Conservation (phyloP, 1,140 invertebrate genomes). For the Drosophila aff. region DNA sequence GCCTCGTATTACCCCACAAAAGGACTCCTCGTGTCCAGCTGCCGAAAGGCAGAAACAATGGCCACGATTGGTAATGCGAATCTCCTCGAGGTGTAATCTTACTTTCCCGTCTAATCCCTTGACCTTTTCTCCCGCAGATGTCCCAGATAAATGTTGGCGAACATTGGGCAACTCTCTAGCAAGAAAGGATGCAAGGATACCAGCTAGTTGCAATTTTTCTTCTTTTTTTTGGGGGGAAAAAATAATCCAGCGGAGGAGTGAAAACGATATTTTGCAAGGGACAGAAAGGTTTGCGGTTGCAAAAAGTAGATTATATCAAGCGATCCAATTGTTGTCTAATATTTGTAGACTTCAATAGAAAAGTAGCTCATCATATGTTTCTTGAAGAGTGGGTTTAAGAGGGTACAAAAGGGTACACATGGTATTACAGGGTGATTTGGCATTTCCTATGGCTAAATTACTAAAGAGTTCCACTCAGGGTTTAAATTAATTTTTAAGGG, state of each 20-base stretch:
- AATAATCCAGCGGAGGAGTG: constrained; percentile 3
- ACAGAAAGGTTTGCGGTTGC: constrained; percentile 29
- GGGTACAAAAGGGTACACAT: constrained; percentile 13
- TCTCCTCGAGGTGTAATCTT: constrained; percentile 54
- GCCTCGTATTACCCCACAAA: constrained; percentile 41
- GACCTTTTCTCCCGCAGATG: constrained; percentile 68
- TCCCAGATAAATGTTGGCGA: constrained; percentile 53
- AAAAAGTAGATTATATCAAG: constrained; percentile 45
- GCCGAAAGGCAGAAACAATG: constrained; percentile 28
- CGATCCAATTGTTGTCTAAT: constrained; percentile 54
- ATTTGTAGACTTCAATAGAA: constrained; percentile 26
- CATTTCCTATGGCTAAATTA: background rate
- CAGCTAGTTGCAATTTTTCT: constrained; percentile 34
- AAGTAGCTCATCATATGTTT: constrained; percentile 34
- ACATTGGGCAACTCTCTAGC: constrained; percentile 50
- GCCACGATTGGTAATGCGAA: constrained; percentile 37
- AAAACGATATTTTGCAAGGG: constrained; percentile 22
- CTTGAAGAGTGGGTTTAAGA: constrained; percentile 23
- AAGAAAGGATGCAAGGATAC: constrained; percentile 10
- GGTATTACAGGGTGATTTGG: background rate
- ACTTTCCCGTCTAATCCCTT: constrained; percentile 54
- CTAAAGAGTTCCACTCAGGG: background rate
- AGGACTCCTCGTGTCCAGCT: constrained; percentile 34
- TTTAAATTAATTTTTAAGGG: background rate
- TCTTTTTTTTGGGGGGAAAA: background rate